Conservation (phyloP, 2,888 invertebrate genomes). For the Cryptophagus acutangulus region DNA sequence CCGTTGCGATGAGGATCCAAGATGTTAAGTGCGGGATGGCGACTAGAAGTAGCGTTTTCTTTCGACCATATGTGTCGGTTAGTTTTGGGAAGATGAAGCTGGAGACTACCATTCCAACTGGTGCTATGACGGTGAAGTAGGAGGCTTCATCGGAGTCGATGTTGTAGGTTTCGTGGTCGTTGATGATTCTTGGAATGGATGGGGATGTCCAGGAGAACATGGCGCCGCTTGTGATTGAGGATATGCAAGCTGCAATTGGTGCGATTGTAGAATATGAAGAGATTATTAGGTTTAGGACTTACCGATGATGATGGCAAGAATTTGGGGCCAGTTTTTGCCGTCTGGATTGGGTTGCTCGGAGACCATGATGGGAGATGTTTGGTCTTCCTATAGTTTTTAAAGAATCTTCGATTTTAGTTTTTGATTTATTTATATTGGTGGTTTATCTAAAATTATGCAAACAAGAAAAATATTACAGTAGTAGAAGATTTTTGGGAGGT, state of each 20-base stretch:
- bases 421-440: too few species aligned
- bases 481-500: too few species aligned
- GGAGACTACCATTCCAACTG: conserved; percentile 30
- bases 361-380: too few species aligned
- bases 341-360: too few species aligned
- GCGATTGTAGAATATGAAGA: conserved; percentile 1
- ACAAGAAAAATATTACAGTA: too few species aligned
- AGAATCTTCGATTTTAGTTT: too few species aligned
- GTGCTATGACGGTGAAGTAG: conserved; percentile 37
- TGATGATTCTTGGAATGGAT: conserved; percentile 36
- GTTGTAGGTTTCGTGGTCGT: conserved; percentile 31
- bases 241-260: conserved; percentile 23
- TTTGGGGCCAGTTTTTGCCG: conserved; percentile 16
- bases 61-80: conserved; percentile 37
- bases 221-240: conserved; percentile 28
- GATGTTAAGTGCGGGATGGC: conserved; percentile 32
- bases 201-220: conserved; percentile 39
- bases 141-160: conserved; percentile 39
- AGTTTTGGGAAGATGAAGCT: conserved; percentile 31
- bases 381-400: too few species aligned
- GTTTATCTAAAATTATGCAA: too few species aligned
- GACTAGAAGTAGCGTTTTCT: conserved; percentile 31
- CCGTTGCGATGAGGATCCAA: conserved; percentile 29
- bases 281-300: background rate
- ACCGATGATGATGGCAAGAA: conserved; percentile 12